phyloP scores from a whole-genome alignment of 2,113 vertebrate species.

The Chelonoidis abingdonii region DNA sequence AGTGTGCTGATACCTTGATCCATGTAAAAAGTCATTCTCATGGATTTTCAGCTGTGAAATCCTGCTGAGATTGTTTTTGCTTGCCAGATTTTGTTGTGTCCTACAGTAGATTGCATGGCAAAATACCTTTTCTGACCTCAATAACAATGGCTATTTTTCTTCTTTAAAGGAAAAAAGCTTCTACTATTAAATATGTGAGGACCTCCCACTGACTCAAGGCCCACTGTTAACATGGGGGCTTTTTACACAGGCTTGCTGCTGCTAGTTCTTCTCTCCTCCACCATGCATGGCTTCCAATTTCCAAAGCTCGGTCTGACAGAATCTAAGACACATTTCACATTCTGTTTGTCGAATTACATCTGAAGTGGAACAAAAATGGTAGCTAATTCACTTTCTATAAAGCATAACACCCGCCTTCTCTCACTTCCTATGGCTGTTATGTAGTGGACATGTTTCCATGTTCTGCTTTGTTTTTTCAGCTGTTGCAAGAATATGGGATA shows the following conservation, averaged over 20 bases:
- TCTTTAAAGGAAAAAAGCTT: constrained; percentile 43
- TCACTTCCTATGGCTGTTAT: constrained; percentile 59
- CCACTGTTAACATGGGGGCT: not conserved
- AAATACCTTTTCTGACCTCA: constrained; percentile 38
- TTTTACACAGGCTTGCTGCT: constrained; percentile 19
- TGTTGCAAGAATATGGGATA: constrained; percentile 71
- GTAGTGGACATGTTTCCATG: constrained; percentile 42
- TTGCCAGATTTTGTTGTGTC: constrained; percentile 64
- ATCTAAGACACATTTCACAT: constrained; percentile 40
- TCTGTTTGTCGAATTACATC: constrained; percentile 64
- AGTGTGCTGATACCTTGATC: constrained; percentile 7
- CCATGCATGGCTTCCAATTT: constrained; percentile 45
- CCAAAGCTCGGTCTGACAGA: constrained; percentile 21
- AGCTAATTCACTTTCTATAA: constrained; percentile 59
- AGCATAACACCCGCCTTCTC: constrained; percentile 58
- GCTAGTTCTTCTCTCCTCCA: not conserved
- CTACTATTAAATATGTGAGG: constrained; percentile 21
- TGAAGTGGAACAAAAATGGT: constrained; percentile 50
- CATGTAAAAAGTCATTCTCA: constrained; percentile 50
- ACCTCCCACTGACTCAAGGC: not conserved
- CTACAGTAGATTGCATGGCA: constrained; percentile 2
- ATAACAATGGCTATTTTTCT: constrained; percentile 52
- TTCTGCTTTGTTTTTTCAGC: constrained; percentile 81
- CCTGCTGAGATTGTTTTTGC: constrained; percentile 44
- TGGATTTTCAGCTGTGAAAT: constrained; percentile 68